Conservation (phyloP, 2,888 invertebrate genomes). For the Parnassius mnemosyne region DNA sequence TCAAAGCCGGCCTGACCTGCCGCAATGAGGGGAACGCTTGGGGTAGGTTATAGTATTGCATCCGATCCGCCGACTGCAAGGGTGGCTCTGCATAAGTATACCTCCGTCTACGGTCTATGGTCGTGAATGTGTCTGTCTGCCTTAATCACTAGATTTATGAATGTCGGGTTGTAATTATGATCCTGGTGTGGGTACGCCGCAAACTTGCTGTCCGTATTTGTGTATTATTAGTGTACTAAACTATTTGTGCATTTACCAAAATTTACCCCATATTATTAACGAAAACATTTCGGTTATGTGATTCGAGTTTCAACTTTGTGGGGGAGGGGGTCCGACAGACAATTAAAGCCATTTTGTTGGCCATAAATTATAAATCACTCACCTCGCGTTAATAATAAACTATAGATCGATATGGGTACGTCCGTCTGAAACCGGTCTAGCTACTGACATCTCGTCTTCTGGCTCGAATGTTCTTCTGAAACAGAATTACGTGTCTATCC, state of each 20-base stretch:
- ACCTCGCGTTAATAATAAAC: constrained; percentile 58
- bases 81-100: constrained; percentile 72
- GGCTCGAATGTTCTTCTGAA: constrained; percentile 31
- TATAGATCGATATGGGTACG: constrained; percentile 59
- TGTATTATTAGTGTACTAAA: constrained; percentile 11
- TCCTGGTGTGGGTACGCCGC: constrained; percentile 25
- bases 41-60: constrained; percentile 76
- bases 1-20: constrained; percentile 68
- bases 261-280: neutral
- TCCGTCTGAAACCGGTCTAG: constrained; percentile 40
- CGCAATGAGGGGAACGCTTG: constrained; percentile 70
- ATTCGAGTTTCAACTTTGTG: neutral
- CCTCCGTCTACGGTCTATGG: constrained; percentile 54
- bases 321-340: constrained; percentile 33
- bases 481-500: constrained; percentile 37
- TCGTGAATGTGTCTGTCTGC: constrained; percentile 66
- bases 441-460: constrained; percentile 36
- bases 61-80: constrained; percentile 67
- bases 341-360: constrained; percentile 47
- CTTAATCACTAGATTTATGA: constrained; percentile 63
- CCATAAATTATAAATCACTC: constrained; percentile 65
- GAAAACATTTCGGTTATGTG: no score
- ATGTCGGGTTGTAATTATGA: constrained; percentile 64
- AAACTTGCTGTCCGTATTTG: constrained; percentile 9
- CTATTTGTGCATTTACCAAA: constrained; percentile 17